Conservation (phyloP, 2,113 vertebrate genomes). For the Cacatua alba region DNA sequence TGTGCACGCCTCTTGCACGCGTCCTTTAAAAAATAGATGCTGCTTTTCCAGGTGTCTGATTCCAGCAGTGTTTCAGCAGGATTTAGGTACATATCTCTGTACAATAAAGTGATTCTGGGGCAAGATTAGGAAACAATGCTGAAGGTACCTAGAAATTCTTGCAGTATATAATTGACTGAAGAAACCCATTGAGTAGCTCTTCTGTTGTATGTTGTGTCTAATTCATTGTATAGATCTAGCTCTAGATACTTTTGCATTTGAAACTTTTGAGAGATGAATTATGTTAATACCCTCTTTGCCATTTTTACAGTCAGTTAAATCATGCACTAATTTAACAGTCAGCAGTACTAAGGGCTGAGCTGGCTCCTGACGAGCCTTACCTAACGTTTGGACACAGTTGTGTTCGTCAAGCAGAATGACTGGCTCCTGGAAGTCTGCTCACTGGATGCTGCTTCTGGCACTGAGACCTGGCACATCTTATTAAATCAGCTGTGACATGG, state of each 20-base stretch:
- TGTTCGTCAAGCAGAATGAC: neutral
- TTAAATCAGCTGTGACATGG: neutral
- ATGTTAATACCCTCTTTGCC: neutral
- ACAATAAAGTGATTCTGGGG: neutral
- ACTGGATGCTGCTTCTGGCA: neutral
- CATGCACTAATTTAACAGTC: neutral
- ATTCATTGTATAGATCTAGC: neutral
- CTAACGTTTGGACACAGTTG: neutral
- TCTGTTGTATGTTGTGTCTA: neutral
- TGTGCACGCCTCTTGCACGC: neutral
- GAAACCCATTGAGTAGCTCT: neutral
- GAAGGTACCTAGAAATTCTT: neutral
- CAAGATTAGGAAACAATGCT: neutral
- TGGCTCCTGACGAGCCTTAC: neutral
- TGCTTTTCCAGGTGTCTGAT: neutral
- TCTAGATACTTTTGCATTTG: neutral
- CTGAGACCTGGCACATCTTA: neutral
- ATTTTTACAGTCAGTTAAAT: neutral
- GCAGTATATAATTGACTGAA: neutral
- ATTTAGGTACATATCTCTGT: neutral
- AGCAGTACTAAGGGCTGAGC: neutral
- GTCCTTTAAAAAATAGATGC: neutral
- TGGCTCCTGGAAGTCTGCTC: neutral
- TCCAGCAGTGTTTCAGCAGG: neutral
- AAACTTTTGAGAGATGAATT: neutral